These are phyloP conservation scores for Vanacampus margaritifer DNA, from an alignment of 2,113 vertebrate species.

Conservation along the genomic window DNA sequence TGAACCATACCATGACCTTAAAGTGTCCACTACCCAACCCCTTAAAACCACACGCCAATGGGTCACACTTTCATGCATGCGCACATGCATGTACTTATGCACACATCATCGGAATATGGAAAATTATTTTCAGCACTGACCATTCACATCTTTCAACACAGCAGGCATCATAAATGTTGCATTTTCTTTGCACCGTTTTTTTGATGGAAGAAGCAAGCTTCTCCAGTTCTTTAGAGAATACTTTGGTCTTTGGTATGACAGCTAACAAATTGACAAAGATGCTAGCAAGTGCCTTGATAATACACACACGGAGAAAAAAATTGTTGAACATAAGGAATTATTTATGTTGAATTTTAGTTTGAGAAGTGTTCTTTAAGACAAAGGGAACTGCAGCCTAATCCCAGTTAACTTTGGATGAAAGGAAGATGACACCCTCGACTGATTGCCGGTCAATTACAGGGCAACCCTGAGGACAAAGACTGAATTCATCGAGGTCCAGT, in stretches of 20 bases:
- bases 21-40: neutral
- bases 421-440: neutral
- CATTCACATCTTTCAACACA: slow-evolving; percentile 5
- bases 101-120: neutral
- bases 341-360: neutral
- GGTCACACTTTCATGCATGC: neutral
- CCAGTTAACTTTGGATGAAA: neutral
- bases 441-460: neutral
- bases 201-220: neutral
- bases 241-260: neutral
- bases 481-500: too few species aligned
- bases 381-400: neutral
- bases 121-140: slow-evolving; percentile 5
- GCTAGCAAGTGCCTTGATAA: neutral
- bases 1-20: neutral
- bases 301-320: neutral
- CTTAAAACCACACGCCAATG: neutral
- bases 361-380: neutral
- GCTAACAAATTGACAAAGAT: neutral
- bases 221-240: neutral
- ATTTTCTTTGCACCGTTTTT: neutral
- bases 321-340: neutral
- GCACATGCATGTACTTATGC: neutral
- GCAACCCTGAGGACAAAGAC: too few species aligned
- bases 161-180: slow-evolving; percentile 4